Evolutionary conservation across 2,797 vertebrate genomes (phyloP).

Genomic region (Esox lucius): DNA sequence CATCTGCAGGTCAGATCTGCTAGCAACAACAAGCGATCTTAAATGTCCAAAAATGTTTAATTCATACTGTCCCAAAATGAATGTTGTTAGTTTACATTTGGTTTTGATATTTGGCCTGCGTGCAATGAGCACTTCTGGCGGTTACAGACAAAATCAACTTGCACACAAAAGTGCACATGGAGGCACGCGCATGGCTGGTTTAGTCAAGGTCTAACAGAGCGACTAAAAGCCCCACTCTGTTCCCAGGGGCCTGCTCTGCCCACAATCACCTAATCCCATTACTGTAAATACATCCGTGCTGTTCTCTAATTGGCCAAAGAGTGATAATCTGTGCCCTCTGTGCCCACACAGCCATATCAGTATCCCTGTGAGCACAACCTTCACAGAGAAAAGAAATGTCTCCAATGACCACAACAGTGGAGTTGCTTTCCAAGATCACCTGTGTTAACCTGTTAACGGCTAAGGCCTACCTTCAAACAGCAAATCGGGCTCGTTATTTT

Average conservation of each 20-base stretch:
- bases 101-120: too few relatives aligned
- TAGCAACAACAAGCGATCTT: too few relatives aligned
- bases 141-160: too few relatives aligned
- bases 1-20: too few relatives aligned
- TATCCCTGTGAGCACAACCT: conserved; percentile 7
- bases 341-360: conserved; percentile 32
- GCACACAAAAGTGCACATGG: too few relatives aligned
- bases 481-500: background rate
- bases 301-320: conserved; percentile 33
- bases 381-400: background rate
- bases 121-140: too few relatives aligned
- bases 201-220: background rate
- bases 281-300: conserved; percentile 35
- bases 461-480: background rate
- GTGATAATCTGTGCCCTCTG: conserved; percentile 20
- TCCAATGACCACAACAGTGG: background rate
- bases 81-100: too few relatives aligned
- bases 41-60: too few relatives aligned
- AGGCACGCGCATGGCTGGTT: too few relatives aligned
- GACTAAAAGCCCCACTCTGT: background rate
- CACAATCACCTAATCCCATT: conserved; percentile 23
- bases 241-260: conserved; percentile 8
- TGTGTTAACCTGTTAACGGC: background rate
- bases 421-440: background rate
- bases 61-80: too few relatives aligned